Evolutionary conservation across 2,888 invertebrate species (phyloP), one percentile per base, ranked within the genome.

Genomic region (Lymantria monacha): DNA sequence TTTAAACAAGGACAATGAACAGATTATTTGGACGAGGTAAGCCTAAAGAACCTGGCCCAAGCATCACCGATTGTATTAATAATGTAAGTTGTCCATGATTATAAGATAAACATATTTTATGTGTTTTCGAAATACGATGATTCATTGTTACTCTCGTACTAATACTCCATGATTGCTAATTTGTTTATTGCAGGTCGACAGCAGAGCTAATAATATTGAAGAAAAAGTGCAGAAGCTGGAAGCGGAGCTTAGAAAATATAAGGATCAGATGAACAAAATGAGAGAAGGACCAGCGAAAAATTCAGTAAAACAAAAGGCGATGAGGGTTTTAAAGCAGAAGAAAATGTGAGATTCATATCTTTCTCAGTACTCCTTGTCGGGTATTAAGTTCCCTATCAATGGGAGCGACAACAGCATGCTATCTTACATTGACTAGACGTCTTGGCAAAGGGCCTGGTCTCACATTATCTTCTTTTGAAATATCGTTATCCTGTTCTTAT

Each of bases 201-300:
- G 94, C 61, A 93, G 99, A 71, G 98, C 98, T 10, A 97, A 97
- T 70, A 95, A 95, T 30, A 95, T 99, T 49, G 99, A 99, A 65
- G 98, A 99, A 79, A 99, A 99, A 90, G 95, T 99, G 49, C 94
- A 94, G 14, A 94, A 95, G 69, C 87, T 99, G 53, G 98, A 98
- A 66, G 93, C 93, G 48, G 99, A 99, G 79, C 92, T 99, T 43
- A 94, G 97, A 43, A 99, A 99, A 89, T 98, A 98, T 74, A 97
- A 98, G 77, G 99, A 99, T 74, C 99, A 99, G 91, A 97, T 99
- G 98, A 95, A 95, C 31, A 99, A 99, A 87, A 99, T 99, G 99
- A 94, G 99, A 53, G 99, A 99, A 70, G 99, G 99, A 0, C 99
- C 99, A n/a, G 97, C 97, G 0, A 99, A 99, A 89, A 99, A 99